Evolutionary conservation across 2,797 vertebrate genomes (phyloP).

Genomic region (Chelidonichthys spinosus): DNA sequence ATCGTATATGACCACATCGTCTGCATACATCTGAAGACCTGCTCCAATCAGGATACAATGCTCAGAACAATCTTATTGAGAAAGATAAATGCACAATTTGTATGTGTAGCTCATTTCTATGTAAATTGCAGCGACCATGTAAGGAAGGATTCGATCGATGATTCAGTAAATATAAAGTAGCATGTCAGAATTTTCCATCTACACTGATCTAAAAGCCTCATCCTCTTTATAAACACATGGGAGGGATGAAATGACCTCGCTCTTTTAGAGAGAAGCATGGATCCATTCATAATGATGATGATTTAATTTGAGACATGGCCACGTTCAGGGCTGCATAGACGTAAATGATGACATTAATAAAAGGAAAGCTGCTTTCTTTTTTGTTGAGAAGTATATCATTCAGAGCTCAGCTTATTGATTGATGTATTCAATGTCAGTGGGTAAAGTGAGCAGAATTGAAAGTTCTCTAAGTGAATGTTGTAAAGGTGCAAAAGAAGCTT

Average conservation of each 20-base stretch:
- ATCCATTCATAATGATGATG: conserved; percentile 1
- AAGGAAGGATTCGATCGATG: background rate
- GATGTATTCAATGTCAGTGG: conserved; percentile 15
- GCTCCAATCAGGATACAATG: background rate
- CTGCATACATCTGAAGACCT: background rate
- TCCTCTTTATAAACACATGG: background rate
- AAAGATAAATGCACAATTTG: background rate
- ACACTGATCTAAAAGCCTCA: background rate
- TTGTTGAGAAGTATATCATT: conserved; percentile 7
- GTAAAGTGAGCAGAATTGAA: conserved; percentile 18
- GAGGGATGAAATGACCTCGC: background rate
- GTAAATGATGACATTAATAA: conserved; percentile 9
- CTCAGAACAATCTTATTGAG: background rate
- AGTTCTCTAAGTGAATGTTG: conserved; percentile 29
- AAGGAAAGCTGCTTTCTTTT: background rate
- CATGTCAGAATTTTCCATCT: background rate
- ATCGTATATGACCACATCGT: background rate
- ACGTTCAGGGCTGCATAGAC: conserved; percentile 3
- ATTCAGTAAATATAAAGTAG: background rate
- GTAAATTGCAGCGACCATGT: background rate
- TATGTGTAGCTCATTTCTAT: background rate
- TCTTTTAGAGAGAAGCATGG: background rate
- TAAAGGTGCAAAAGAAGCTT: conserved; percentile 22
- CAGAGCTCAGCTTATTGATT: conserved; percentile 13
- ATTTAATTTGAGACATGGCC: conserved; percentile 23